phyloP scores from a whole-genome alignment of 2,113 vertebrate species.

The Tenebrosternarchus preto region DNA sequence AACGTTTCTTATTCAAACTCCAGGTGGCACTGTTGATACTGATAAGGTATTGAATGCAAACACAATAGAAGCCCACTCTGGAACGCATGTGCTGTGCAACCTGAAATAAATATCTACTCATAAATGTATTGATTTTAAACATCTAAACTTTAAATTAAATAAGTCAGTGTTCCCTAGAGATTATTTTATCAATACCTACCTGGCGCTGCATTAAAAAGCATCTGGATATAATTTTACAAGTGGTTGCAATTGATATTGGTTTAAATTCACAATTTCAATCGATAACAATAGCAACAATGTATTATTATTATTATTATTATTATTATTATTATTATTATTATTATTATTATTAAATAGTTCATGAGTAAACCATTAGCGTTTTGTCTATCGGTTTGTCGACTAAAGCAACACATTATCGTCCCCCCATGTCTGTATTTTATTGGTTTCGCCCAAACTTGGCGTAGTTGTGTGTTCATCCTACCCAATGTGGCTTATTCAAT shows the following conservation, averaged over 20 bases:
- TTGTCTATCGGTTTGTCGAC: not conserved
- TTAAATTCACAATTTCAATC: not conserved
- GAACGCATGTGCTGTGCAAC: conserved; percentile 11
- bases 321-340: conserved; percentile 7
- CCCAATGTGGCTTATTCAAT: conserved; percentile 49
- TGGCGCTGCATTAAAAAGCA: not conserved
- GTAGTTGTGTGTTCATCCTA: conserved; percentile 50
- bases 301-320: not conserved
- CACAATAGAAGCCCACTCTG: not conserved
- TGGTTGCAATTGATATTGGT: not conserved
- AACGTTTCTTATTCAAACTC: conserved; percentile 25
- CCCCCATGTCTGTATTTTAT: conserved; percentile 52
- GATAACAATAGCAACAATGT: not conserved
- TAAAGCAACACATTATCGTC: conserved; percentile 14
- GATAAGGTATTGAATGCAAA: not conserved
- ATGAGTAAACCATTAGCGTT: not conserved
- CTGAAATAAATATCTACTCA: conserved; percentile 7
- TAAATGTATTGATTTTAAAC: conserved; percentile 3
- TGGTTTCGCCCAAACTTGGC: conserved; percentile 68
- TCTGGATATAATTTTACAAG: not conserved
- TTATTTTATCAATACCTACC: not conserved
- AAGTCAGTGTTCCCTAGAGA: not conserved
- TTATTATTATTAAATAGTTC: not conserved
- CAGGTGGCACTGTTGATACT: conserved; percentile 55
- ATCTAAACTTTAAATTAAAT: not conserved